These are phyloP conservation scores for Drosophila aldrichi DNA, from an alignment of 2,888 invertebrate genomes.

Conservation along the genomic window DNA sequence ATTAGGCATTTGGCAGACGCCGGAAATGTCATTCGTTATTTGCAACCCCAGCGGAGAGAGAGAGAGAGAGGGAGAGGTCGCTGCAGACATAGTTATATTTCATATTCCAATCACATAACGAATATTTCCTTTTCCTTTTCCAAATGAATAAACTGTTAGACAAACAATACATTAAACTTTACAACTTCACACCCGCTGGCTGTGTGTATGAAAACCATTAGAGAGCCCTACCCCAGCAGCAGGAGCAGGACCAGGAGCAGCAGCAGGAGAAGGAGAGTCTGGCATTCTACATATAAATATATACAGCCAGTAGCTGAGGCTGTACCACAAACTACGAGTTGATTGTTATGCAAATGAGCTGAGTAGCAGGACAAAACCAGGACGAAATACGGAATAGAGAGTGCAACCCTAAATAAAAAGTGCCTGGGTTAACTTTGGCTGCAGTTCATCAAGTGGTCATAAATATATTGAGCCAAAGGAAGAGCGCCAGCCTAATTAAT, in stretches of 20 bases:
- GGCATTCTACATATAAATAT: not conserved
- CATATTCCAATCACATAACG: slow-evolving; percentile 64
- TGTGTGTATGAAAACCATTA: slow-evolving; percentile 71
- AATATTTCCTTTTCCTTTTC: slow-evolving; percentile 57
- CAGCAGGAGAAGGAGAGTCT: not conserved
- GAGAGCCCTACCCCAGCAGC: slow-evolving; percentile 40
- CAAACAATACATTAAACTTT: slow-evolving; percentile 81
- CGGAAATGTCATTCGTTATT: slow-evolving; percentile 30
- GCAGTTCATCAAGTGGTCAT: slow-evolving; percentile 82
- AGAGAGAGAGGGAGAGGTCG: not conserved
- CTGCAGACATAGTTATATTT: slow-evolving; percentile 39
- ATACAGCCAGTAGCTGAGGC: slow-evolving; percentile 46
- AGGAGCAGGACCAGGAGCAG: not conserved
- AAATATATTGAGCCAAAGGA: slow-evolving; percentile 62
- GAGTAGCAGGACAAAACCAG: slow-evolving; percentile 51
- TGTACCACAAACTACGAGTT: slow-evolving; percentile 77
- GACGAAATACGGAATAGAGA: slow-evolving; percentile 48
- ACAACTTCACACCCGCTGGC: slow-evolving; percentile 82
- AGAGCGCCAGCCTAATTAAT: slow-evolving; percentile 71
- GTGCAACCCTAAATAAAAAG: slow-evolving; percentile 43
- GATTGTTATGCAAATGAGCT: slow-evolving; percentile 81
- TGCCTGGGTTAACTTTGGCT: slow-evolving; percentile 46
- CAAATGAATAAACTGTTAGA: slow-evolving; percentile 80
- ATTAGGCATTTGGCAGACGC: not conserved
- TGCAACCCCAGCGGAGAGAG: slow-evolving; percentile 31